Evolutionary conservation across 2,113 vertebrate genomes (phyloP).

Genomic region (Rissa tridactyla): DNA sequence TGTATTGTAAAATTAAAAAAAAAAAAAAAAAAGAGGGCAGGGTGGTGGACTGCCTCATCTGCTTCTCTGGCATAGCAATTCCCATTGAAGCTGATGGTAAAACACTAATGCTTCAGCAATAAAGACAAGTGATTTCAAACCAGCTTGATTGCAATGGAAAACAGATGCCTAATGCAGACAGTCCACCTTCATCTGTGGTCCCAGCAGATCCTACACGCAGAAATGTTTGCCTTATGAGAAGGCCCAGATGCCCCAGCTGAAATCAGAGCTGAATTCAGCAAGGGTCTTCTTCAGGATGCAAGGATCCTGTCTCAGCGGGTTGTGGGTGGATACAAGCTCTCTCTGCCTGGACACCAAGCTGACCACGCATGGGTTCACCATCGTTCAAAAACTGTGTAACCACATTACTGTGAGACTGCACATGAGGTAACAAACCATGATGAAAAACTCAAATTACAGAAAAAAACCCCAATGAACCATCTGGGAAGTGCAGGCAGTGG

Average conservation of each 20-base stretch:
- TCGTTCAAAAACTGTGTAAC: rapidly evolving
- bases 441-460: not conserved
- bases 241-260: not conserved
- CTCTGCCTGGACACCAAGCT: not conserved
- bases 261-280: not conserved
- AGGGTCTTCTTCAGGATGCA: not conserved
- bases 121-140: not conserved
- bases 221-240: not conserved
- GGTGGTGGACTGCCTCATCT: constrained; percentile 18
- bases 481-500: not conserved
- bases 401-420: not conserved
- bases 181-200: not conserved
- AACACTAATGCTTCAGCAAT: not conserved
- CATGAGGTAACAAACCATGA: not conserved
- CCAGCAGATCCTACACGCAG: not conserved
- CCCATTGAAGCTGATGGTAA: not conserved
- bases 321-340: not conserved
- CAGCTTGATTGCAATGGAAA: not conserved
- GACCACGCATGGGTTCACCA: not conserved
- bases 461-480: not conserved
- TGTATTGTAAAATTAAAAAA: constrained; percentile 9
- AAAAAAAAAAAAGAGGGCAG: not conserved
- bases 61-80: not conserved
- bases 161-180: not conserved
- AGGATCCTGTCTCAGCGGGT: not conserved